These are phyloP conservation scores for Istiophorus platypterus DNA, from an alignment of 2,113 vertebrate species.

Conservation along the genomic window DNA sequence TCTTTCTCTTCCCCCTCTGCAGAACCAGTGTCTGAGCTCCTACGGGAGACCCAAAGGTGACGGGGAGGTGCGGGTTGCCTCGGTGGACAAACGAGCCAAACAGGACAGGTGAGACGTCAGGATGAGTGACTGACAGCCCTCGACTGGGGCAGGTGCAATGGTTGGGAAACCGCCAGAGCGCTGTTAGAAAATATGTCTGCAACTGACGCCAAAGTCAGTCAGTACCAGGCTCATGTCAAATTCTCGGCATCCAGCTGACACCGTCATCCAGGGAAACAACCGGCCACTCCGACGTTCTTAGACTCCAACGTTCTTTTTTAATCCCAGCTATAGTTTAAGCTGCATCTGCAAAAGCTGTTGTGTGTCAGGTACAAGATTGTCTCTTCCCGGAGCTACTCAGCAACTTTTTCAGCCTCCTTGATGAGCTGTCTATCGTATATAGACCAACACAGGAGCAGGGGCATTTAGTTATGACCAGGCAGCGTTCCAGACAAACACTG, in stretches of 20 bases:
- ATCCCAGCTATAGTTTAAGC: background rate
- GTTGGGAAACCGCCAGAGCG: constrained; percentile 30
- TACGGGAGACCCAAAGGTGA: constrained; percentile 97
- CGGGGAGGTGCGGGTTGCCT: constrained; percentile 93
- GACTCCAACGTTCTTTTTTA: background rate
- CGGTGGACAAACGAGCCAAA: constrained; percentile 94
- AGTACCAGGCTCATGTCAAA: background rate
- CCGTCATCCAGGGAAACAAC: background rate
- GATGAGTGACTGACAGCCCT: constrained; percentile 12
- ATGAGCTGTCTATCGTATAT: background rate
- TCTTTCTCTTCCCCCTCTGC: background rate
- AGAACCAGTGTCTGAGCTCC: constrained; percentile 93
- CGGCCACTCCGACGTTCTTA: background rate
- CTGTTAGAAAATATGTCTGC: too few relatives aligned
- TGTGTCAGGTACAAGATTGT: background rate
- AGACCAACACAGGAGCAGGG: background rate
- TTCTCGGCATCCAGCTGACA: background rate
- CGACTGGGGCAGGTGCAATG: background rate
- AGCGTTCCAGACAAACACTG: background rate
- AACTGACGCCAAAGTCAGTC: constrained; percentile 1
- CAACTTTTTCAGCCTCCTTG: background rate
- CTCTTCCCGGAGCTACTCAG: too few relatives aligned
- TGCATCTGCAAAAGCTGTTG: background rate
- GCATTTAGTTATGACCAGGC: background rate
- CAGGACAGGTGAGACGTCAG: constrained; percentile 92